Conservation (phyloP, 2,113 vertebrate genomes). For the Octodon degus region DNA sequence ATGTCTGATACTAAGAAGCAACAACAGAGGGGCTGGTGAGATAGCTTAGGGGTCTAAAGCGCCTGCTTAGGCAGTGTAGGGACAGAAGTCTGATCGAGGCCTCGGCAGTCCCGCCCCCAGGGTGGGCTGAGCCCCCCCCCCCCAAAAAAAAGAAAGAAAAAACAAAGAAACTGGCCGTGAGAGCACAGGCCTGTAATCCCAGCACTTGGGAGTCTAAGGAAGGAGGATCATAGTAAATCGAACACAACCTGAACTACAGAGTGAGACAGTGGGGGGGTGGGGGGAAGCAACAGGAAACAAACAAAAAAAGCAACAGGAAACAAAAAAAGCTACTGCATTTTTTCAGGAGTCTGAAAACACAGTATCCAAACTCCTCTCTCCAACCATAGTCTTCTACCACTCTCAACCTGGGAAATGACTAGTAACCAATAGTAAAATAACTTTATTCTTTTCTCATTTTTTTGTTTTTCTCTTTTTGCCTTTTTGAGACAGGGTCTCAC, state of each 20-base stretch:
- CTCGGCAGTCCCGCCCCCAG: too few relatives aligned
- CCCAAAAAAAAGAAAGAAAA: too few relatives aligned
- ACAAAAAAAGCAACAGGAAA: neutral
- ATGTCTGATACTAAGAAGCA: neutral
- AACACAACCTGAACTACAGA: neutral
- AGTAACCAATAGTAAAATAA: slow-evolving; percentile 12
- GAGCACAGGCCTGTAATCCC: neutral
- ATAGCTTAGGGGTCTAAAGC: too few relatives aligned
- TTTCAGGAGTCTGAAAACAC: neutral
- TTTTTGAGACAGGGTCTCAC: too few relatives aligned
- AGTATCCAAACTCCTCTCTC: slow-evolving; percentile 2
- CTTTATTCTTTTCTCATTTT: neutral
- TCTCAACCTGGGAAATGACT: neutral
- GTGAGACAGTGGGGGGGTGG: too few relatives aligned
- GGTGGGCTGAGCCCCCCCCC: too few relatives aligned
- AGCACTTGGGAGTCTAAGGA: neutral
- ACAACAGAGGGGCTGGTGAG: neutral
- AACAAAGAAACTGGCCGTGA: neutral
- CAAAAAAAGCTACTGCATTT: slow-evolving; percentile 11
- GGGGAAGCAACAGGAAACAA: too few relatives aligned
- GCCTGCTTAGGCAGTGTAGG: too few relatives aligned
- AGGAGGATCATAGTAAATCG: neutral
- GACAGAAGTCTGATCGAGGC: too few relatives aligned
- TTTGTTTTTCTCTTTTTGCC: too few relatives aligned
- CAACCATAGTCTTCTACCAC: neutral